Evolutionary conservation across 2,113 vertebrate genomes (phyloP).

Genomic region (Deroptyus accipitrinus): DNA sequence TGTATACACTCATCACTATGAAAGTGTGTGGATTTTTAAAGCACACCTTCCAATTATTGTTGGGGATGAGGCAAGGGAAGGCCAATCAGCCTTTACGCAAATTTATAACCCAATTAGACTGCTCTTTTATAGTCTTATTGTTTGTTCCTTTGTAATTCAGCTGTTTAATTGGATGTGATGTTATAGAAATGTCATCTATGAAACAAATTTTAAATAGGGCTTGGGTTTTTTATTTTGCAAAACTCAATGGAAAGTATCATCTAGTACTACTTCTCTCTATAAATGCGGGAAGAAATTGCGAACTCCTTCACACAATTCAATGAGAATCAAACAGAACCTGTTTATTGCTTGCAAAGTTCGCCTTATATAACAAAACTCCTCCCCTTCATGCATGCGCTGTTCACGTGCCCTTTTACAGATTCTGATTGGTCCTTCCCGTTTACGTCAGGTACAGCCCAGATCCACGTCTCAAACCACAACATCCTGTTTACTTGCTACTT

Average conservation of each 20-base stretch:
- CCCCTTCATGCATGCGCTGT: too few relatives aligned
- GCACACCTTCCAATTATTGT: not conserved
- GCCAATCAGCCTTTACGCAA: not conserved
- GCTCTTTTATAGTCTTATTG: not conserved
- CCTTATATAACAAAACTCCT: too few relatives aligned
- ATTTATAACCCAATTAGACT: conserved; percentile 34
- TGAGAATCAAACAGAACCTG: too few relatives aligned
- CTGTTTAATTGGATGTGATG: not conserved
- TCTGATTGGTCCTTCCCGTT: too few relatives aligned
- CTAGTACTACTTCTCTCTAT: not conserved
- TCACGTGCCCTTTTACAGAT: too few relatives aligned
- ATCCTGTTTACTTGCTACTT: too few relatives aligned
- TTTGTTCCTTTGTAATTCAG: conserved; percentile 22
- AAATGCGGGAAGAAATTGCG: too few relatives aligned
- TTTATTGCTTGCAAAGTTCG: too few relatives aligned
- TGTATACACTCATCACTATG: not conserved
- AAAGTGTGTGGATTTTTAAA: not conserved
- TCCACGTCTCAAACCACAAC: too few relatives aligned
- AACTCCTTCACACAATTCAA: too few relatives aligned
- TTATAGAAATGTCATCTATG: not conserved
- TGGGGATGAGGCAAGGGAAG: not conserved
- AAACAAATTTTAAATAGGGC: not conserved
- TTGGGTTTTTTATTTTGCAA: not conserved
- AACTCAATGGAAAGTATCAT: not conserved
- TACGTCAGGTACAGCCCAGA: too few relatives aligned